Conservation (phyloP, 2,113 vertebrate genomes). For the Tetrao urogallus region DNA sequence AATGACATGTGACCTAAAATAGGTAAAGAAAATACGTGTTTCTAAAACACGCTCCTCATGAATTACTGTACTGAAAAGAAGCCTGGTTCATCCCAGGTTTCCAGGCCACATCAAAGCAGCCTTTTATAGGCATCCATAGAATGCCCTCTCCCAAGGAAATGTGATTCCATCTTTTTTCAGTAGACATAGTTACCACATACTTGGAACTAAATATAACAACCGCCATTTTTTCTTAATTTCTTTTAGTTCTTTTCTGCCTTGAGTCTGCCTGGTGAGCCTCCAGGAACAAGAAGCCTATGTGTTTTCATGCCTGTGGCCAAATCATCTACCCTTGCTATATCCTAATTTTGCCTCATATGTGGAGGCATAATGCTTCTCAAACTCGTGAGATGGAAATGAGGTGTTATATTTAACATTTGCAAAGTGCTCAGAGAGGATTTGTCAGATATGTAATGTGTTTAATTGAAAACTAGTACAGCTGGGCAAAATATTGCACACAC, state of each 20-base stretch:
- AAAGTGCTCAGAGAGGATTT: neutral
- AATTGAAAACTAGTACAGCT: neutral
- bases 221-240: neutral
- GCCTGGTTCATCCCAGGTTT: neutral
- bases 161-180: neutral
- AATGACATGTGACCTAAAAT: neutral
- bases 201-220: neutral
- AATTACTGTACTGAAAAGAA: neutral
- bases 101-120: neutral
- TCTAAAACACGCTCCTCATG: neutral
- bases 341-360: neutral
- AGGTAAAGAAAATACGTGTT: neutral
- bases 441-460: neutral
- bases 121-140: neutral
- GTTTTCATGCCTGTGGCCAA: conserved; percentile 9
- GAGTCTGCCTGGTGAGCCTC: neutral
- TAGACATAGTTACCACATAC: neutral
- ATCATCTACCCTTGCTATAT: neutral
- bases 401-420: neutral
- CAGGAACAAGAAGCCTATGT: neutral
- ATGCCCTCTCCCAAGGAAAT: neutral
- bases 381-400: neutral
- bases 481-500: neutral
- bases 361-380: neutral
- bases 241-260: neutral